Conservation (phyloP, 2,888 invertebrate species). For the Dryomyza anilis region DNA sequence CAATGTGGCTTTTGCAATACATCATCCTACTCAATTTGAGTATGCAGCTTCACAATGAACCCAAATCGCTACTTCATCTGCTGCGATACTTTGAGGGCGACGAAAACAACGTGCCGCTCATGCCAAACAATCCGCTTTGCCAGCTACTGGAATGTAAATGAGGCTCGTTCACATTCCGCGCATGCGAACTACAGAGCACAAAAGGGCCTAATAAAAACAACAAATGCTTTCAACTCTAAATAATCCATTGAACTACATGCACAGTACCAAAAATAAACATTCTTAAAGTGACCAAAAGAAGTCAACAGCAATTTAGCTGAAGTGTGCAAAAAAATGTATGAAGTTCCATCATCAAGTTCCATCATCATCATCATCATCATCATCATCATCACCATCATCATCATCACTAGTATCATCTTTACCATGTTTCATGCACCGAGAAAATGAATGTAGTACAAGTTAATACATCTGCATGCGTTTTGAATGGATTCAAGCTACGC, state of each 20-base stretch:
- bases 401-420: too few species aligned
- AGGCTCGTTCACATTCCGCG: constrained; percentile 55
- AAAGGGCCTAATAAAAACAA: constrained; percentile 45
- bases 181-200: constrained; percentile 11
- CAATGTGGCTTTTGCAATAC: too few species aligned
- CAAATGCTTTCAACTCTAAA: constrained; percentile 44
- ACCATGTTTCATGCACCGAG: too few species aligned
- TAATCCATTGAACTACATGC: neutral
- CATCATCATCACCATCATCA: constrained; percentile 8
- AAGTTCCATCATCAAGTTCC: too few species aligned
- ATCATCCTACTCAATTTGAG: too few species aligned
- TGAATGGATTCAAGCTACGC: too few species aligned
- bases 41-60: too few species aligned
- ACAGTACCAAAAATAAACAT: constrained; percentile 20
- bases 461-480: too few species aligned
- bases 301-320: constrained; percentile 3
- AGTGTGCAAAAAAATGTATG: constrained; percentile 1
- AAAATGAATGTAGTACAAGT: too few species aligned
- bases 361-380: constrained; percentile 6
- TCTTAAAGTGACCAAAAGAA: neutral
- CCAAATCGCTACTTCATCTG: too few species aligned
- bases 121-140: constrained; percentile 19
- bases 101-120: constrained; percentile 18
- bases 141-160: constrained; percentile 58
- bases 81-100: neutral